These are phyloP conservation scores for Rhagium mordax DNA, from an alignment of 2,888 invertebrate species.

Conservation along the genomic window DNA sequence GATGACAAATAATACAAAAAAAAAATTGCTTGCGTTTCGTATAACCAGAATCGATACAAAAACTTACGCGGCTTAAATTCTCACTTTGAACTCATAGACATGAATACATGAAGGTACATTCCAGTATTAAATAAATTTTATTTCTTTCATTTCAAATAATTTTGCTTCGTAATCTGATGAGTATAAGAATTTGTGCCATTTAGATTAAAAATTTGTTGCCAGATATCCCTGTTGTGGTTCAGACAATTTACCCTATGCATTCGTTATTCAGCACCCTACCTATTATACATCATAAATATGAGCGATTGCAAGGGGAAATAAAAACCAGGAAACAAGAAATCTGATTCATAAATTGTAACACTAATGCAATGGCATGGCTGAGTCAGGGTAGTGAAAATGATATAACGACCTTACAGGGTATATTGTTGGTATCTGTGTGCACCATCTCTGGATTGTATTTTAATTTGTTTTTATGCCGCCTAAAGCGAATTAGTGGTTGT, in stretches of 20 bases:
- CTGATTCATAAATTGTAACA: neutral
- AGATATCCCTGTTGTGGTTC: neutral
- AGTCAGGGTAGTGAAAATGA: conserved; percentile 17
- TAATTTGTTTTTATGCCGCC: conserved; percentile 9
- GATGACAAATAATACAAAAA: too few species aligned
- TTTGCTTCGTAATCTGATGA: neutral
- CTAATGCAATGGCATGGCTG: conserved; percentile 5
- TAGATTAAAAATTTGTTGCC: neutral
- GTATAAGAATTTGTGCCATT: neutral
- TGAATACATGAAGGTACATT: too few species aligned
- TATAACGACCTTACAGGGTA: conserved; percentile 8
- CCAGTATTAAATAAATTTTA: too few species aligned
- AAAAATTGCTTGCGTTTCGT: too few species aligned
- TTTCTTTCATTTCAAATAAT: neutral
- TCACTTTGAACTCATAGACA: too few species aligned
- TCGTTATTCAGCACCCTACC: neutral
- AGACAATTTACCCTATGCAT: neutral
- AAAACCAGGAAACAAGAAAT: neutral
- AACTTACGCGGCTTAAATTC: too few species aligned
- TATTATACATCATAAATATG: neutral
- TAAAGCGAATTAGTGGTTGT: conserved; percentile 13
- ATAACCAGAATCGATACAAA: too few species aligned
- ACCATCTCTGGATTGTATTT: conserved; percentile 19
- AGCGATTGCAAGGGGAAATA: neutral
- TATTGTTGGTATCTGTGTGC: conserved; percentile 4